phyloP scores from a whole-genome alignment of 2,888 invertebrate genomes.

The Habroteleia sp. region DNA sequence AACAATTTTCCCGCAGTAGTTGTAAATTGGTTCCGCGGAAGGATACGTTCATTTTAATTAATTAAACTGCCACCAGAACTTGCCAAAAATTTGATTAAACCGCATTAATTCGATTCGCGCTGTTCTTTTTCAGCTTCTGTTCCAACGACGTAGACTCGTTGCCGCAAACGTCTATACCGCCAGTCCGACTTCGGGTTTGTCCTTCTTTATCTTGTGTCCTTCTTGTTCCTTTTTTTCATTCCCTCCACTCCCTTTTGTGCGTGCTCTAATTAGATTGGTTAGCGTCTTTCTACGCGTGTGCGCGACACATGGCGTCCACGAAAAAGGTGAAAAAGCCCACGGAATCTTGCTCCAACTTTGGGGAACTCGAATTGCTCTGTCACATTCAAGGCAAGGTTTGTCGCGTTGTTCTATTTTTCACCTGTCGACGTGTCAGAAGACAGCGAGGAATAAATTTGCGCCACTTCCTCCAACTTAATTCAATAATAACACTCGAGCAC shows the following conservation, averaged over 20 bases:
- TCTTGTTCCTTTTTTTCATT: constrained; percentile 36
- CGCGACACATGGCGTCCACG: constrained; percentile 38
- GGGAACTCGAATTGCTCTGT: constrained; percentile 46
- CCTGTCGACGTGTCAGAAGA: constrained; percentile 8
- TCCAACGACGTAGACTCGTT: no score
- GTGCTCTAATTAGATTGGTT: constrained; percentile 53
- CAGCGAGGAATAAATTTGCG: constrained; percentile 6
- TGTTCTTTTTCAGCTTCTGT: no score
- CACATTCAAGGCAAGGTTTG: constrained; percentile 28
- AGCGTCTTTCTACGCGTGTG: constrained; percentile 45
- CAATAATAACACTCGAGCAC: constrained; percentile 27
- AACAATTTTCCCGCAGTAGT: no score
- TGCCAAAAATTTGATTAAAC: no score
- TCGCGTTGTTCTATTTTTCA: constrained; percentile 41
- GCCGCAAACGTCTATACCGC: no score
- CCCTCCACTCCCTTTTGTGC: constrained; percentile 41
- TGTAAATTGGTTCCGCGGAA: no score
- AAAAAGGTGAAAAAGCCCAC: constrained; percentile 32
- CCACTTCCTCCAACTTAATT: constrained; percentile 23
- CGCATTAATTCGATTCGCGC: no score
- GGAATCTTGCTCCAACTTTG: constrained; percentile 34
- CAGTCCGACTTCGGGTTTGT: constrained; percentile 26
- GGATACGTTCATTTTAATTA: no score
- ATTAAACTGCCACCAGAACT: no score
- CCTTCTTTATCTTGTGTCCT: constrained; percentile 23